Conservation (phyloP, 2,888 invertebrate genomes). For the Tetragonula carbonaria region DNA sequence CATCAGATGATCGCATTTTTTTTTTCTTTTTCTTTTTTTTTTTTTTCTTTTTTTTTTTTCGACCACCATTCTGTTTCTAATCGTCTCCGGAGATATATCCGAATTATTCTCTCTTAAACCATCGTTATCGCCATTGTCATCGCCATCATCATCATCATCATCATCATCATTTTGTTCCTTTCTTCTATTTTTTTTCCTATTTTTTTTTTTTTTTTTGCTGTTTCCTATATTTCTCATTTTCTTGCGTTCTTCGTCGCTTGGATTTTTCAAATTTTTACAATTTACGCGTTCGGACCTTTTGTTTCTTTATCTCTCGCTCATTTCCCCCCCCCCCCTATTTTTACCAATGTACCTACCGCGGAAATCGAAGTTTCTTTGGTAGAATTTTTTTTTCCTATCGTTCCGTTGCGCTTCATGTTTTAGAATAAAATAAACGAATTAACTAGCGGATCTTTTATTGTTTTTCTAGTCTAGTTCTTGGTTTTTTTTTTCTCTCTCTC, state of each 20-base stretch:
- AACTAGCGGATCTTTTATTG: constrained; percentile 45
- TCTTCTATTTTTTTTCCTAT: neutral
- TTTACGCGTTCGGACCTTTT: constrained; percentile 22
- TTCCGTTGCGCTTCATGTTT: constrained; percentile 38
- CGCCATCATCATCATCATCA: too few species aligned
- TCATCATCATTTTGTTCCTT: neutral
- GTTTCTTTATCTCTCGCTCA: constrained; percentile 7
- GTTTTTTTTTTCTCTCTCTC: constrained; percentile 1
- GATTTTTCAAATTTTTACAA: constrained; percentile 42
- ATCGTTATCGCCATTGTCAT: too few species aligned
- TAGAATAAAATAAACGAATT: constrained; percentile 31
- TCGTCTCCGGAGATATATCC: constrained; percentile 5
- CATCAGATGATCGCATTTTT: constrained; percentile 35
- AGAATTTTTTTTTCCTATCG: constrained; percentile 16
- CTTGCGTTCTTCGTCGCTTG: constrained; percentile 25
- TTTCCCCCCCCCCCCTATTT: constrained; percentile 2
- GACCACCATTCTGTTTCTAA: constrained; percentile 13
- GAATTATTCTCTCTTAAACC: neutral
- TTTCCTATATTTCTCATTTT: neutral
- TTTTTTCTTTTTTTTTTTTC: constrained; percentile 18
- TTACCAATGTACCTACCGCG: neutral
- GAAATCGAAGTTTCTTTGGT: constrained; percentile 5
- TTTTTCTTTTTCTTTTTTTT: neutral
- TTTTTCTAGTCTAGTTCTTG: constrained; percentile 56
- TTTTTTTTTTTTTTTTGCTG: constrained; percentile 5